Conservation (phyloP, 2,113 vertebrate species). For the Castor canadensis region DNA sequence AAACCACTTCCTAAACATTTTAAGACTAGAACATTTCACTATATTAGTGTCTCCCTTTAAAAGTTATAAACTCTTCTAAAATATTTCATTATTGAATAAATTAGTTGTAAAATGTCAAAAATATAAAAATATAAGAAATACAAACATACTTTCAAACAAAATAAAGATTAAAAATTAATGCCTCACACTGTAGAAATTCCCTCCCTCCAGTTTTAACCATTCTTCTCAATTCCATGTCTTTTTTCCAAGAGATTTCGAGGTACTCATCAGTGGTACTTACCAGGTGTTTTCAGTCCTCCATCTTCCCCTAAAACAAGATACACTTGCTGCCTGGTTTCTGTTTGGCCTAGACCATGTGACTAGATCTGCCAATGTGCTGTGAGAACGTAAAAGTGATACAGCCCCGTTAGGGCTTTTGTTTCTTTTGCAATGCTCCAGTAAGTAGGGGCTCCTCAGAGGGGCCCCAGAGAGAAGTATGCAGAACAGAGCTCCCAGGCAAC, state of each 20-base stretch:
- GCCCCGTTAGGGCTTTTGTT: not conserved
- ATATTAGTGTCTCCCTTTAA: not conserved
- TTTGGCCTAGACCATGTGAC: not conserved
- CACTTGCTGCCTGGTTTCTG: not conserved
- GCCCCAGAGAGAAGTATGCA: not conserved
- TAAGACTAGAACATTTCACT: not conserved
- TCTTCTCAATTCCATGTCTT: not conserved
- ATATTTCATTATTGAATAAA: not conserved
- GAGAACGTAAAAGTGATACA: not conserved
- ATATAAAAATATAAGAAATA: not conserved
- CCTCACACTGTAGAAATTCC: not conserved
- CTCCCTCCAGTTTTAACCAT: not conserved
- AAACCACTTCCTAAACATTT: constrained; percentile 25
- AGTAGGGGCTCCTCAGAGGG: not conserved
- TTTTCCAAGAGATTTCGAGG: not conserved
- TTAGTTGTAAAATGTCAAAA: not conserved
- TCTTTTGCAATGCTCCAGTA: not conserved
- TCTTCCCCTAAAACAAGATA: not conserved
- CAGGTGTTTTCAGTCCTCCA: not conserved
- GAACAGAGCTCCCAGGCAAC: not conserved
- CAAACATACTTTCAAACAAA: not conserved
- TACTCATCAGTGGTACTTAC: not conserved
- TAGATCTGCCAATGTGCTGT: not conserved
- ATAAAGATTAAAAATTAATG: constrained; percentile 13
- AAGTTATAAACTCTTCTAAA: not conserved